A percentile compares a stretch with the other conserved stretches of the same genome.
Evolutionary conservation across 2,888 invertebrate genomes (phyloP).

Genomic region (Meteorus colon): DNA sequence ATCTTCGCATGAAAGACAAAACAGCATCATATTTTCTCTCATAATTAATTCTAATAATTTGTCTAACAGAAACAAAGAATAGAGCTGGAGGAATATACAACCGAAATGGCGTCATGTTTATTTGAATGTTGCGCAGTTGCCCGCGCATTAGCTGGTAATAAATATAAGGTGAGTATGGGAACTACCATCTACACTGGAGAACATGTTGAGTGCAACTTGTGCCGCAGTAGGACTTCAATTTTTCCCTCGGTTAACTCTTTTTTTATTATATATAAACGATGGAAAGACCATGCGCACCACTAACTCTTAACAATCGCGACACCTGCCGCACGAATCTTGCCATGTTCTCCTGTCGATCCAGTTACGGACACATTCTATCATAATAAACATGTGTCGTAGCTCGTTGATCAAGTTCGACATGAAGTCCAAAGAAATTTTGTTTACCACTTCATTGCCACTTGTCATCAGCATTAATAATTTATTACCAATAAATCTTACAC

Average conservation of each 20-base stretch:
- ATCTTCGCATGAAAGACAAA: no score
- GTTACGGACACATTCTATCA: constrained; percentile 61
- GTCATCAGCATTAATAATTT: constrained; percentile 34
- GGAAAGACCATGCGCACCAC: constrained; percentile 39
- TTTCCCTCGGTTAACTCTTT: background rate
- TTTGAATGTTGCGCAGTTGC: background rate
- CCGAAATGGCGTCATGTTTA: background rate
- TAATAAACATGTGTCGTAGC: constrained; percentile 57
- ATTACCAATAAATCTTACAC: constrained; percentile 17
- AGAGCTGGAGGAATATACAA: background rate
- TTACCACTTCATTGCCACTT: constrained; percentile 1
- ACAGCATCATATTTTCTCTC: no score
- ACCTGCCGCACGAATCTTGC: constrained; percentile 57
- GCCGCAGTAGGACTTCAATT: constrained; percentile 10
- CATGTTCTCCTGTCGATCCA: constrained; percentile 55
- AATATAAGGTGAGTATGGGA: background rate
- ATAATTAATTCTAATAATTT: no score
- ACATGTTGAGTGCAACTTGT: background rate
- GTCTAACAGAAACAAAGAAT: background rate
- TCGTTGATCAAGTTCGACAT: constrained; percentile 44
- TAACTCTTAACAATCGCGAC: constrained; percentile 51
- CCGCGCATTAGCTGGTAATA: background rate
- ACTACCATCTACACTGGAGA: background rate
- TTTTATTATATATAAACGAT: constrained; percentile 19
- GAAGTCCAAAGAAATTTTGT: constrained; percentile 46